These are phyloP conservation scores for Rosalia funebris DNA, from an alignment of 2,888 invertebrate species.

Conservation along the genomic window DNA sequence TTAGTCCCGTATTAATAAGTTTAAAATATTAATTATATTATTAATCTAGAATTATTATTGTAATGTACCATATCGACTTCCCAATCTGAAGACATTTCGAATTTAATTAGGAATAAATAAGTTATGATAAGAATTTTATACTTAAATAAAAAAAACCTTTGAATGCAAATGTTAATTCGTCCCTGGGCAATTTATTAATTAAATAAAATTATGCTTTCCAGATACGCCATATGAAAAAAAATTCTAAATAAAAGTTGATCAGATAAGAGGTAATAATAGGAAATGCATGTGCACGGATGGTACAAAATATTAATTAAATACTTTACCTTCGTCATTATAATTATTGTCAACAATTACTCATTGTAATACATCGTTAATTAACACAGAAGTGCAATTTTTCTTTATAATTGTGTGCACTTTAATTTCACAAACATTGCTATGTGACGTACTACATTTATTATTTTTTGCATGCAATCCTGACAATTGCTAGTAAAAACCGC, in stretches of 20 bases:
- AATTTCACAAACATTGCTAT: constrained; percentile 38
- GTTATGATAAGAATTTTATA: too few relatives aligned
- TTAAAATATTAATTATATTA: too few relatives aligned
- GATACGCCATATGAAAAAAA: constrained; percentile 5
- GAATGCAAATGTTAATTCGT: too few relatives aligned
- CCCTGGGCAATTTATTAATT: too few relatives aligned
- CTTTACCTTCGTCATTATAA: constrained; percentile 34
- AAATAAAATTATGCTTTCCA: neutral
- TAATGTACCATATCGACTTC: too few relatives aligned
- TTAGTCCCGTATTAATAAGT: too few relatives aligned
- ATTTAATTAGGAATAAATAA: too few relatives aligned
- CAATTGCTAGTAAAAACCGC: constrained; percentile 32
- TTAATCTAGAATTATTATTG: too few relatives aligned
- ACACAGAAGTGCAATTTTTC: constrained; percentile 36
- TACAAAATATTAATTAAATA: constrained; percentile 29
- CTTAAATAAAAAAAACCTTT: too few relatives aligned
- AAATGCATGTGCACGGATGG: constrained; percentile 30
- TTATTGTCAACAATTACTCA: constrained; percentile 40
- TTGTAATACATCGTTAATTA: constrained; percentile 37
- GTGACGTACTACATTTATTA: constrained; percentile 28
- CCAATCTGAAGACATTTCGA: too few relatives aligned
- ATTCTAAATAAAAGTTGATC: neutral
- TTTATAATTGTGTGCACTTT: constrained; percentile 49
- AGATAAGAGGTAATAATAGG: constrained; percentile 22
- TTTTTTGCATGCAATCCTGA: constrained; percentile 46